A percentile compares a stretch with the other conserved stretches of the same genome.
Evolutionary conservation across 2,113 vertebrate genomes (phyloP).

Genomic region (Tupaia chinensis): DNA sequence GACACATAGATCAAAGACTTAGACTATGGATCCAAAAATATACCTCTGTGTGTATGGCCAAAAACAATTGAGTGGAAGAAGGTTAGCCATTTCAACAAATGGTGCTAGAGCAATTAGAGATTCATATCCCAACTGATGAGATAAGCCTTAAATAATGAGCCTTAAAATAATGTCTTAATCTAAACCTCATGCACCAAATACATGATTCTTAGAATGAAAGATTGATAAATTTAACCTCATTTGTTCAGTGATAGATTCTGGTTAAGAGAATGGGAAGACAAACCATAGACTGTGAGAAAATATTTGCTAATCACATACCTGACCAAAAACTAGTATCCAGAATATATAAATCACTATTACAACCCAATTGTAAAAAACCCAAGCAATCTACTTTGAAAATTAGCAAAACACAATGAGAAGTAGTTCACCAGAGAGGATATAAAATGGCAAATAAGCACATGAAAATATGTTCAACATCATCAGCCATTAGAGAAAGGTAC

Average conservation of each 20-base stretch:
- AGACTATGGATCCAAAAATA: neutral
- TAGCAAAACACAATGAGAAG: neutral
- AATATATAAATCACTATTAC: neutral
- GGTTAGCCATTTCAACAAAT: neutral
- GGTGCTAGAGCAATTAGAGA: neutral
- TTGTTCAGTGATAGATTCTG: neutral
- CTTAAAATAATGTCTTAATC: neutral
- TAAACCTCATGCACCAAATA: neutral
- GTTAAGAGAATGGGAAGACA: neutral
- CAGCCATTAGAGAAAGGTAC: neutral
- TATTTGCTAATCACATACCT: neutral
- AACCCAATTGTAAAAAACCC: neutral
- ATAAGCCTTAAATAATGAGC: too few relatives aligned
- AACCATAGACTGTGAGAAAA: neutral
- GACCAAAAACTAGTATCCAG: neutral
- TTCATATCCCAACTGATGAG: too few relatives aligned
- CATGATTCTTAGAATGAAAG: neutral
- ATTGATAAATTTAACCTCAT: neutral
- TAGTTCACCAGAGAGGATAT: neutral
- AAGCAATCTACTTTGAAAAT: neutral
- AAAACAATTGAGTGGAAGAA: neutral
- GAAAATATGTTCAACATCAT: neutral
- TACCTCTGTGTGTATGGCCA: neutral
- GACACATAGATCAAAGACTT: neutral
- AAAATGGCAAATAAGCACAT: neutral